phyloP scores from a whole-genome alignment of 2,113 vertebrate genomes.

The Chlorodrepanis virens region DNA sequence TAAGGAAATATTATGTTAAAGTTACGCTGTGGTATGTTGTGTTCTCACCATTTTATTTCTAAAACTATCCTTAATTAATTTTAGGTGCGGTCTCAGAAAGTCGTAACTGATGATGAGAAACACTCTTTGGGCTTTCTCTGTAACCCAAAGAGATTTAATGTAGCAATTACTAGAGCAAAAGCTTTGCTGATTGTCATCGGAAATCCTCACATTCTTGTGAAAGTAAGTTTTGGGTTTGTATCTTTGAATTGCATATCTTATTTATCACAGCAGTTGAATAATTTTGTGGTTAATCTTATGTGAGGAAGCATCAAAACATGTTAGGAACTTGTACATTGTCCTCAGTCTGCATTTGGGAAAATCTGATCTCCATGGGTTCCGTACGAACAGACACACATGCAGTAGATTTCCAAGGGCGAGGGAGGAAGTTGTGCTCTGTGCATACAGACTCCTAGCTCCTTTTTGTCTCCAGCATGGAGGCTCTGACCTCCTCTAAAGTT shows the following conservation, averaged over 20 bases:
- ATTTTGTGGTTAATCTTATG: neutral
- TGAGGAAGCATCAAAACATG: neutral
- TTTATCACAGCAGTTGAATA: neutral
- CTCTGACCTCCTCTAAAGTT: neutral
- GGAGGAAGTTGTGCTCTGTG: neutral
- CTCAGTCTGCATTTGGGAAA: neutral
- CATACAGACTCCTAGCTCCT: neutral
- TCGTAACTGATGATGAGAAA: slow-evolving; percentile 68
- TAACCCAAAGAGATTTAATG: slow-evolving; percentile 93
- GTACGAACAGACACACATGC: rapidly evolving
- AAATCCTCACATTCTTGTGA: slow-evolving; percentile 88
- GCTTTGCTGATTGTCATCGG: slow-evolving; percentile 89
- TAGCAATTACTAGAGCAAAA: slow-evolving; percentile 91
- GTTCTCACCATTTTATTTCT: neutral
- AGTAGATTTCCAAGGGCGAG: neutral
- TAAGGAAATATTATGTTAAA: neutral
- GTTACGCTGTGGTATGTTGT: neutral
- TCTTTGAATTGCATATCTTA: neutral
- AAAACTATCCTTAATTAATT: neutral
- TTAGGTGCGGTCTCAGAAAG: slow-evolving; percentile 89
- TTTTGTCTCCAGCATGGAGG: neutral
- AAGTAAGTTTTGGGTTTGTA: slow-evolving; percentile 61
- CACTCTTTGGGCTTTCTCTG: slow-evolving; percentile 83
- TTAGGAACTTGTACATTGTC: neutral
- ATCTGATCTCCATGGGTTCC: neutral